Conservation (phyloP, 2,888 invertebrate genomes). For the Papilio gigon region DNA sequence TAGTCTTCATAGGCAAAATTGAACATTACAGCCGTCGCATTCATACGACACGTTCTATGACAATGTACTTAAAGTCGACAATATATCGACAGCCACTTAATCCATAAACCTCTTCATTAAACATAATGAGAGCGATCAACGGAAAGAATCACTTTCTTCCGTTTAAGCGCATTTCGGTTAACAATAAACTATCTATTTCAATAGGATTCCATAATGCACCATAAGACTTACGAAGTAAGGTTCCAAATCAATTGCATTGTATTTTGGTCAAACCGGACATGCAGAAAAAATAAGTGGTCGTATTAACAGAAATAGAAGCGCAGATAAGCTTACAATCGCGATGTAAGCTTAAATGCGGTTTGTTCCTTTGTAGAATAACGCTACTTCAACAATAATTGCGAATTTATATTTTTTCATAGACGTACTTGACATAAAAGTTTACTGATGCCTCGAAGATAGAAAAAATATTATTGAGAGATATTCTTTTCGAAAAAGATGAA, state of each 20-base stretch:
- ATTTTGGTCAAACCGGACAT: constrained; percentile 57
- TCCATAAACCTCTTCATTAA: constrained; percentile 47
- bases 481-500: constrained; percentile 56
- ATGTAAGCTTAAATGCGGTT: constrained; percentile 49
- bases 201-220: constrained; percentile 42
- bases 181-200: constrained; percentile 61
- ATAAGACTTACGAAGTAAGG: constrained; percentile 37
- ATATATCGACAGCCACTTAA: constrained; percentile 42
- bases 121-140: constrained; percentile 47
- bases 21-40: neutral
- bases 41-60: constrained; percentile 19
- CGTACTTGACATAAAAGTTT: constrained; percentile 1
- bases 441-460: neutral
- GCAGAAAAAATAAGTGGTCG: constrained; percentile 57
- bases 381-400: constrained; percentile 29
- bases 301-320: constrained; percentile 68
- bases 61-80: constrained; percentile 23
- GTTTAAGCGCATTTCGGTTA: constrained; percentile 57
- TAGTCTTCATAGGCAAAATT: constrained; percentile 9
- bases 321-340: constrained; percentile 60
- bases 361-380: constrained; percentile 45
- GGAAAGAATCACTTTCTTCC: constrained; percentile 54
- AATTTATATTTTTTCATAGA: constrained; percentile 1
- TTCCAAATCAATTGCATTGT: constrained; percentile 26
- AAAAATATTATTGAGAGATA: constrained; percentile 36